Conservation (phyloP, 1,140 invertebrate genomes). For the Atta cephalotes region DNA sequence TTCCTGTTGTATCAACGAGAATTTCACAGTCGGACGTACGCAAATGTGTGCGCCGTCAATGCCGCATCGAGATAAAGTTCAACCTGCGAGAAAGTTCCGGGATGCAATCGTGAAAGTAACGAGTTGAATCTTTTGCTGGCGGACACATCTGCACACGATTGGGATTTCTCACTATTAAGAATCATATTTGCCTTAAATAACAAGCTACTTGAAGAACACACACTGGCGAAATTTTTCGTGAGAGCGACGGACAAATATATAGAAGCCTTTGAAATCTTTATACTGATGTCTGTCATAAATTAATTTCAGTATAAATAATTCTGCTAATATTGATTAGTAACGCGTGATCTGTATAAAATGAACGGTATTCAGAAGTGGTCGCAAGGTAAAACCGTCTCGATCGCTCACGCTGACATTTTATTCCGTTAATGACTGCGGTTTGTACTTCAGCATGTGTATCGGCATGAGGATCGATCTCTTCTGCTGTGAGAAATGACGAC, state of each 20-base stretch:
- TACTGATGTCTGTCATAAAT: neutral
- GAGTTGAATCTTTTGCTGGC: constrained; percentile 21
- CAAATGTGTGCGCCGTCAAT: constrained; percentile 18
- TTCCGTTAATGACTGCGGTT: constrained; percentile 48
- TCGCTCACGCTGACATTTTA: constrained; percentile 62
- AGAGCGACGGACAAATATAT: neutral
- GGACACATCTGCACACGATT: neutral
- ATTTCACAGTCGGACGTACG: constrained; percentile 42
- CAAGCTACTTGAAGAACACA: neutral
- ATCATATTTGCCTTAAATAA: neutral
- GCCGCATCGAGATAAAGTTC: constrained; percentile 50
- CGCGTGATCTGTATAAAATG: constrained; percentile 14
- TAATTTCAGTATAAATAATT: constrained; percentile 9
- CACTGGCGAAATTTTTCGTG: neutral
- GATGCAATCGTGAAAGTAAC: constrained; percentile 41
- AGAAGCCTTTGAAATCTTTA: neutral
- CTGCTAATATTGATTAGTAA: constrained; percentile 23
- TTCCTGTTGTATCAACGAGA: constrained; percentile 22
- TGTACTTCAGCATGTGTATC: constrained; percentile 31
- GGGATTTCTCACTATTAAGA: constrained; percentile 1
- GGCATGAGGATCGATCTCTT: constrained; percentile 37
- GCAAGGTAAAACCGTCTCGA: constrained; percentile 30
- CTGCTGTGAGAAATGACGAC: constrained; percentile 56
- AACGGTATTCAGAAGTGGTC: neutral
- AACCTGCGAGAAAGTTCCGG: constrained; percentile 65